phyloP scores from a whole-genome alignment of 2,113 vertebrate species.

The Etheostoma spectabile region DNA sequence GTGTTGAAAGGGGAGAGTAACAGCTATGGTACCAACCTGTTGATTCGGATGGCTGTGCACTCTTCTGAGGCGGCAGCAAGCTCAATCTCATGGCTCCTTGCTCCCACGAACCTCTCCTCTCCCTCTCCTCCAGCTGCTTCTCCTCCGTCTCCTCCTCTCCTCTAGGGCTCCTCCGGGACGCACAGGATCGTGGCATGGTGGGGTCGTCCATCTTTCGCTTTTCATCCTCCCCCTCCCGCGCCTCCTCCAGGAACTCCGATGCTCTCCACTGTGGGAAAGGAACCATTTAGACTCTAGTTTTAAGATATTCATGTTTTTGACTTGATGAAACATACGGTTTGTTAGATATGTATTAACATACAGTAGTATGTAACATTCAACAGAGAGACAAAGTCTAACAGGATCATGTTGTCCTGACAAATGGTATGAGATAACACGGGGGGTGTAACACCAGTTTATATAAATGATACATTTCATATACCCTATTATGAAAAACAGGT shows the following conservation, averaged over 20 bases:
- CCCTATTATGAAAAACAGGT: no score
- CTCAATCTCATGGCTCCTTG: conserved; percentile 41
- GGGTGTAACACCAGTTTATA: no score
- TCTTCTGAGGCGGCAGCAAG: conserved; percentile 20
- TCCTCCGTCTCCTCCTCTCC: conserved; percentile 64
- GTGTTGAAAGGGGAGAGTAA: neutral
- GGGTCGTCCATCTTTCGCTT: conserved; percentile 73
- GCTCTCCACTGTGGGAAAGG: conserved; percentile 67
- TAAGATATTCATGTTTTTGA: no score
- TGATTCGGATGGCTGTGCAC: conserved; percentile 1
- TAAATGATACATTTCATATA: no score
- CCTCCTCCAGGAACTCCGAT: conserved; percentile 78
- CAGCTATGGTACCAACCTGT: conserved; percentile 46
- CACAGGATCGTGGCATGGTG: conserved; percentile 81
- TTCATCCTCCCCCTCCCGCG: conserved; percentile 63
- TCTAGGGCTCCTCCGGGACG: conserved; percentile 74
- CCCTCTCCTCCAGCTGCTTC: conserved; percentile 38
- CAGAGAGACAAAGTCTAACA: no score
- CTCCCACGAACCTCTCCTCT: conserved; percentile 41
- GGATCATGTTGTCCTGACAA: no score
- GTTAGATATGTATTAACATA: no score
- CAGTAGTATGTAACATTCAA: no score
- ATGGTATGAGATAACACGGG: no score
- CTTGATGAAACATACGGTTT: no score
- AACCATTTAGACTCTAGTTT: no score